Percentiles rank a stretch among this genome's conserved stretches.
phyloP scores from a whole-genome alignment of 2,888 invertebrate genomes.

The Lasioglossum figueresi region DNA sequence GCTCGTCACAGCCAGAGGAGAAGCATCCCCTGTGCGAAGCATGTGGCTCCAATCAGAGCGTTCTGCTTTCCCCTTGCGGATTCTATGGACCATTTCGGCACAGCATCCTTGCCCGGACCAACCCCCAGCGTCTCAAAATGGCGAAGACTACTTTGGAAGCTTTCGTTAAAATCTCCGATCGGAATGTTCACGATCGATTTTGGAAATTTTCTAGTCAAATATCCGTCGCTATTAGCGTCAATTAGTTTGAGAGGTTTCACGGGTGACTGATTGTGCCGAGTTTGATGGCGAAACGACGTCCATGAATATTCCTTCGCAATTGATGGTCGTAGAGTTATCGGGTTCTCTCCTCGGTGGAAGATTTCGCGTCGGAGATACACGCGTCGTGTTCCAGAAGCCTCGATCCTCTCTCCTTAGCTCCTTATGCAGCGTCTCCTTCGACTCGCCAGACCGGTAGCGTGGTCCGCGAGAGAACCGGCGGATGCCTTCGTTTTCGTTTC shows the following conservation, averaged over 20 bases:
- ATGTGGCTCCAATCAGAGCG: conserved; percentile 44
- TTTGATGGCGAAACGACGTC: conserved; percentile 8
- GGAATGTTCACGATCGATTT: background rate
- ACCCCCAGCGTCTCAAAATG: conserved; percentile 65
- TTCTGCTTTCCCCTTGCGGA: conserved; percentile 10
- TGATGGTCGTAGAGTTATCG: conserved; percentile 26
- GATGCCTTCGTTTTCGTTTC: conserved; percentile 40
- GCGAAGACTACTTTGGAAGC: conserved; percentile 27
- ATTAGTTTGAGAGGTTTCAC: background rate
- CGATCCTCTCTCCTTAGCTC: conserved; percentile 19
- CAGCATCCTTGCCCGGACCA: conserved; percentile 71
- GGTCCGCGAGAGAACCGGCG: conserved; percentile 21
- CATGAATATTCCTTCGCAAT: conserved; percentile 4
- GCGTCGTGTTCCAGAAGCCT: conserved; percentile 36
- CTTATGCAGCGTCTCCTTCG: conserved; percentile 40
- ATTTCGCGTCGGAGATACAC: conserved; percentile 39
- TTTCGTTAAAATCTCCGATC: conserved; percentile 15
- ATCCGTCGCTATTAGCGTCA: background rate
- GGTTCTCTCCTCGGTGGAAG: background rate
- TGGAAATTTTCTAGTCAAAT: background rate
- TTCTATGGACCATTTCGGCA: conserved; percentile 32
- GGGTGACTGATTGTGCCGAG: background rate
- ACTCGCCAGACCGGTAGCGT: conserved; percentile 46
- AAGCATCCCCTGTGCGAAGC: background rate
- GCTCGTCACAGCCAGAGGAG: background rate